Conservation (phyloP, 2,113 vertebrate genomes). For the Anoura caudifer region DNA sequence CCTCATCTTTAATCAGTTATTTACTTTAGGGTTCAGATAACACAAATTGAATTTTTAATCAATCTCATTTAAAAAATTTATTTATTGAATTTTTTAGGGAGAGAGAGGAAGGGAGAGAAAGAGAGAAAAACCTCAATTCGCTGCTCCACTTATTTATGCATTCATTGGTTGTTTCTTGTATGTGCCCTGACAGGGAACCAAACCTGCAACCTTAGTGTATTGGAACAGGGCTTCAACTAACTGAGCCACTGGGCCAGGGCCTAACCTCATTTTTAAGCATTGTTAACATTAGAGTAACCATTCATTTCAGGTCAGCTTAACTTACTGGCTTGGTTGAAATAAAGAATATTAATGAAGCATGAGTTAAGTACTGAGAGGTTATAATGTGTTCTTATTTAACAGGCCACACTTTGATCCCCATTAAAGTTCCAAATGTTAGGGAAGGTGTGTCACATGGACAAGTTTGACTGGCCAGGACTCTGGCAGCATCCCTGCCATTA, state of each 20-base stretch:
- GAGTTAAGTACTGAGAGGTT: neutral
- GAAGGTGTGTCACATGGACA: neutral
- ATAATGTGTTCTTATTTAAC: neutral
- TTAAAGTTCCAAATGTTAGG: neutral
- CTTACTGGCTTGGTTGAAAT: neutral
- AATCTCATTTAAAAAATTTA: neutral
- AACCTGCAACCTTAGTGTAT: too few relatives aligned
- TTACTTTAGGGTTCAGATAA: neutral
- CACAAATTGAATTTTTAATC: neutral
- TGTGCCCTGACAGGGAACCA: too few relatives aligned
- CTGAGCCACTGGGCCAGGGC: too few relatives aligned
- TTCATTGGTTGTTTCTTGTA: too few relatives aligned
- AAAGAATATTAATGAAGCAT: neutral
- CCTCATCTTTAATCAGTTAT: conserved; percentile 59
- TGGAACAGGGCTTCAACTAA: too few relatives aligned
- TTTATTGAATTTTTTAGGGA: too few relatives aligned
- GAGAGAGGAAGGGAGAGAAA: too few relatives aligned
- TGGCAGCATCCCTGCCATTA: neutral
- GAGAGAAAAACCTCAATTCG: too few relatives aligned
- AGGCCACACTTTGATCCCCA: neutral
- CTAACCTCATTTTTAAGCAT: neutral
- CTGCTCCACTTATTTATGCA: too few relatives aligned
- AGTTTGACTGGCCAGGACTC: neutral
- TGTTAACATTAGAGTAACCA: neutral
- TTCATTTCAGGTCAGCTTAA: neutral